Evolutionary conservation across 1,140 invertebrate genomes (phyloP), one percentile per base, ranked within the genome.

Genomic region (Listronotus bonariensis): DNA sequence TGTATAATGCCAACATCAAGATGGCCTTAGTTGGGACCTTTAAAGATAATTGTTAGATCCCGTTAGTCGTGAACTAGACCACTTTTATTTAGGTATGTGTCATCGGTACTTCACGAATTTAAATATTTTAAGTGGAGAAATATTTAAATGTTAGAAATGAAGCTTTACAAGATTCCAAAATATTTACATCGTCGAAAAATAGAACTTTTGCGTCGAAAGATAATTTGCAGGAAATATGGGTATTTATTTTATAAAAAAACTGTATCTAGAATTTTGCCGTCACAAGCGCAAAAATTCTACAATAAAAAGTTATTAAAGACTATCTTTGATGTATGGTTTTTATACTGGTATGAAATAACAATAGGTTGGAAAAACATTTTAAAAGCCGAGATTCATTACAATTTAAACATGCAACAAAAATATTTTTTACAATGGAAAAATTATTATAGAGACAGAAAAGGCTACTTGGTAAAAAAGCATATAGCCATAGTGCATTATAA

Each of bases 361-460:
- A 40, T 56, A 34, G 62, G 41, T 32, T 65, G 54, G 54, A 65
- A 65, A 49, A 17, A 46, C 38, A n/a, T 41, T 3, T 12, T 65
- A 26, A 65, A 45, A 31, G 62, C 62, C 9, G 45, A 40, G n/a
- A 55, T 65, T 49, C 45, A 57, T 48, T 57, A 65, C 11, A 65
- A 51, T 18, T 41, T 57, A 8, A 40, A 32, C 14, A 20, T 51
- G 12, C 38, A 11, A 14, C 20, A 56, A 40, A 56, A 56, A 40
- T 26, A 38, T 34, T 51, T 65, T 10, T 36, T 15, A 12, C 38
- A 17, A 15, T 57, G 53, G 62, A 57, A 41, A 42, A 14, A 32
- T 0, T 65, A 40, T 48, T 5, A 34, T 14, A n/a, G 5, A 15
- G 14, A 14, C 9, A 36, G 15, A 49, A 51, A 42, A 57, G 3